Conservation (phyloP, 2,888 invertebrate genomes). For the Labia minor region DNA sequence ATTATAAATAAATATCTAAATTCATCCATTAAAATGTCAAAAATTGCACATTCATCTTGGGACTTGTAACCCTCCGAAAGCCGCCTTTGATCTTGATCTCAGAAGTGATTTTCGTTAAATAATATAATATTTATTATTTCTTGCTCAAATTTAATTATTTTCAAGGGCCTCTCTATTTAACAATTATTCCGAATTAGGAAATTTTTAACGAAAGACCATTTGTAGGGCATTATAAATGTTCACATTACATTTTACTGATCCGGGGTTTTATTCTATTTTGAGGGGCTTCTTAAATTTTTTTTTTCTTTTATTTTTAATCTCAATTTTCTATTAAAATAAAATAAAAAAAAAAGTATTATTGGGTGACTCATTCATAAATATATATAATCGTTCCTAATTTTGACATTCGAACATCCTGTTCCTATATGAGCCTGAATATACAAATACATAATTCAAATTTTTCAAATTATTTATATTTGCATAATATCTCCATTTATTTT, state of each 20-base stretch:
- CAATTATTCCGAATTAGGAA: not conserved
- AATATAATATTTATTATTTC: not conserved
- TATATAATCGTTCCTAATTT: not conserved
- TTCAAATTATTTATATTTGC: too few relatives aligned
- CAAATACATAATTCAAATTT: too few relatives aligned
- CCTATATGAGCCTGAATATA: not conserved
- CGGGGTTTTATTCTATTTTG: not conserved
- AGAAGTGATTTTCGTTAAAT: not conserved
- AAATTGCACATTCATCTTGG: not conserved
- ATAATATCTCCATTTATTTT: too few relatives aligned
- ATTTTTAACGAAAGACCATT: not conserved
- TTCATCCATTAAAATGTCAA: not conserved
- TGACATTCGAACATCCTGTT: slow-evolving; percentile 2
- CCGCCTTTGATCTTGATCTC: not conserved
- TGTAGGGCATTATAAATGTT: slow-evolving; percentile 6
- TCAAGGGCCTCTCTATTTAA: not conserved
- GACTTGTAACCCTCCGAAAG: slow-evolving; percentile 5
- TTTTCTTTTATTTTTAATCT: not conserved
- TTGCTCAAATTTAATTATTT: slow-evolving; percentile 2
- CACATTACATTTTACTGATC: not conserved
- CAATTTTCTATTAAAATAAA: not conserved
- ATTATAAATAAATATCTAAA: not conserved
- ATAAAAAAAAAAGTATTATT: not conserved
- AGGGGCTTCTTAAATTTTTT: not conserved
- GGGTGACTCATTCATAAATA: slow-evolving; percentile 1